Percentiles rank a stretch among this genome's conserved stretches.
Conservation (phyloP, 2,888 invertebrate genomes). For the Eupithecia subfuscata region DNA sequence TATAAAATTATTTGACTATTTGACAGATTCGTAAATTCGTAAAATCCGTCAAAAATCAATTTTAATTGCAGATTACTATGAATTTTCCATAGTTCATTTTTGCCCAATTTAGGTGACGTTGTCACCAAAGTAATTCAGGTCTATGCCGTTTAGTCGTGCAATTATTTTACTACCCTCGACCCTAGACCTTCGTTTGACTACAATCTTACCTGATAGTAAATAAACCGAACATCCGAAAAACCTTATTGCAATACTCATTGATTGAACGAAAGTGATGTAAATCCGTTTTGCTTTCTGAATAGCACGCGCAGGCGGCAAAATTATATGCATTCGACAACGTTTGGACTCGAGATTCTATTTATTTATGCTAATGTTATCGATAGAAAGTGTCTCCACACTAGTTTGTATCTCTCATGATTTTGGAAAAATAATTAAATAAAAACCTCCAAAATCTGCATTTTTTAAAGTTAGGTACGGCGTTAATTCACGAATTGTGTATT, state of each 20-base stretch:
- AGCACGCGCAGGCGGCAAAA: slow-evolving; percentile 50
- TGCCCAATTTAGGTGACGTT: neutral
- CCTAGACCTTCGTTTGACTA: too few relatives aligned
- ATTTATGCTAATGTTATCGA: slow-evolving; percentile 47
- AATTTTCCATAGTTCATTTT: neutral
- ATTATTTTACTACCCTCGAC: too few relatives aligned
- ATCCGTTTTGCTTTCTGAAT: slow-evolving; percentile 77
- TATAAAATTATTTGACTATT: neutral
- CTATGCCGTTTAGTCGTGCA: neutral
- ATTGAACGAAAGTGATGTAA: slow-evolving; percentile 67
- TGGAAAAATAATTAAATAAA: neutral
- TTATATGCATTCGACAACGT: slow-evolving; percentile 59
- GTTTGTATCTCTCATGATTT: neutral
- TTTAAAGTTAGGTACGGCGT: too few relatives aligned
- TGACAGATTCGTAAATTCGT: neutral
- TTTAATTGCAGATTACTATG: neutral
- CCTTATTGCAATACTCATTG: slow-evolving; percentile 46
- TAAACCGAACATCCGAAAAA: neutral
- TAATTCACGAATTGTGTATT: too few relatives aligned
- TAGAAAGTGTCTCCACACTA: slow-evolving; percentile 53
- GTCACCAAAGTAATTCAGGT: neutral
- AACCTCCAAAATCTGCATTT: neutral
- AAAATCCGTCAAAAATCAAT: neutral
- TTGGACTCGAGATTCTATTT: neutral
- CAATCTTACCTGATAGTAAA: neutral